Percentiles rank a stretch among this genome's conserved stretches.
Evolutionary conservation across 2,888 invertebrate species (phyloP).

Genomic region (Euplexia lucipara): DNA sequence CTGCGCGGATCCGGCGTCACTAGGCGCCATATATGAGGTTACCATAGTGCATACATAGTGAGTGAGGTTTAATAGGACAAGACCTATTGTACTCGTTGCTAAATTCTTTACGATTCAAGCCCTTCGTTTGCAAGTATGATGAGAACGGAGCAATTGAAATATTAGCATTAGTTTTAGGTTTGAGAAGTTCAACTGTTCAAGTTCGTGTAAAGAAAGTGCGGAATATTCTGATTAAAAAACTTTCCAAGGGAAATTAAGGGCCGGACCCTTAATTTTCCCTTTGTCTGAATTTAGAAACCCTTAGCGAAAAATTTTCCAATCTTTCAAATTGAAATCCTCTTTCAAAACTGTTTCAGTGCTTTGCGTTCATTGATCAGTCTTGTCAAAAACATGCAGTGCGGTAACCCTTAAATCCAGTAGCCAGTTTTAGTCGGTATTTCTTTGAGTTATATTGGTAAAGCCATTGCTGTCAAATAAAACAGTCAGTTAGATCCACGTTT

Average conservation of each 20-base stretch:
- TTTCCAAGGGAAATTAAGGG: background rate
- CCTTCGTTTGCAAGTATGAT: conserved; percentile 38
- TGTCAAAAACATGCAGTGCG: background rate
- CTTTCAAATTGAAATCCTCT: background rate
- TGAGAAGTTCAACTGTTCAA: background rate
- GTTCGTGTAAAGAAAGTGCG: background rate
- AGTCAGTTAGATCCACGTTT: conserved; percentile 14
- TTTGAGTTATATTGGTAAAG: conserved; percentile 16
- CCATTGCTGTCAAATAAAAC: conserved; percentile 26
- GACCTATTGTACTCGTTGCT: conserved; percentile 50
- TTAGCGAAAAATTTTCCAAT: too few species aligned
- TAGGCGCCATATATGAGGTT: conserved; percentile 61
- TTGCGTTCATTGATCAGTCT: background rate
- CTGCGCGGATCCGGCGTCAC: conserved; percentile 66
- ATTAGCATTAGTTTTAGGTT: conserved; percentile 39
- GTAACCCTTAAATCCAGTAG: conserved; percentile 21
- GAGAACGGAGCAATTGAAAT: background rate
- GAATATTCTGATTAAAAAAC: background rate
- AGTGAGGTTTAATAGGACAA: conserved; percentile 52
- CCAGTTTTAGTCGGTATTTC: conserved; percentile 8
- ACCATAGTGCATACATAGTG: conserved; percentile 57
- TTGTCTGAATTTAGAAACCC: too few species aligned
- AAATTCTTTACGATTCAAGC: conserved; percentile 25
- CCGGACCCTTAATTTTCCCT: too few species aligned
- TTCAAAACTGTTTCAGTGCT: too few species aligned